Evolutionary conservation across 2,797 vertebrate species (phyloP).

Genomic region (Eulemur albifrons): DNA sequence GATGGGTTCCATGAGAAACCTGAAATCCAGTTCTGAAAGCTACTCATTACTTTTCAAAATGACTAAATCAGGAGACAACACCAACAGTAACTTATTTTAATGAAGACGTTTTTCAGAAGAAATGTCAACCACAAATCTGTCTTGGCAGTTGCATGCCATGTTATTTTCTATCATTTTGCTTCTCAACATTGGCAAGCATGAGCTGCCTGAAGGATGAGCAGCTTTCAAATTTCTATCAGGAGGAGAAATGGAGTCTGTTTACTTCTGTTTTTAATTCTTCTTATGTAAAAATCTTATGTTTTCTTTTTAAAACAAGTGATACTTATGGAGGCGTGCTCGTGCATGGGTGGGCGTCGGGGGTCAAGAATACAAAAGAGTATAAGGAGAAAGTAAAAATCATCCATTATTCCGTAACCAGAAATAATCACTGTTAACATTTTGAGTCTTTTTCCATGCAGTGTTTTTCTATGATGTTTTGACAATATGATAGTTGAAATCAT

Average conservation of each 20-base stretch:
- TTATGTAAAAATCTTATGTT: conserved; percentile 45
- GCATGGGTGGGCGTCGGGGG: background rate
- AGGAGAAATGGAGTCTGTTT: conserved; percentile 47
- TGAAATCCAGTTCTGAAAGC: conserved; percentile 55
- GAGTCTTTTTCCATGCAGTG: background rate
- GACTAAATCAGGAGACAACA: conserved; percentile 47
- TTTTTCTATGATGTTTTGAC: conserved; percentile 45
- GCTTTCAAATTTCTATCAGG: conserved; percentile 53
- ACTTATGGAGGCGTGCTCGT: background rate
- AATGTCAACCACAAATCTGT: conserved; percentile 69
- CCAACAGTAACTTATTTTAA: conserved; percentile 72
- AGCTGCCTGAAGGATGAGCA: conserved; percentile 54
- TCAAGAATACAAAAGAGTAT: background rate
- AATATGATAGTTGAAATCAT: conserved; percentile 2
- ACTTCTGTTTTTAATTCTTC: conserved; percentile 54
- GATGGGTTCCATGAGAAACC: conserved; percentile 20
- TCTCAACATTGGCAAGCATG: conserved; percentile 11
- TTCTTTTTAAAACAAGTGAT: conserved; percentile 33
- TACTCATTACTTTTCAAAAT: conserved; percentile 60
- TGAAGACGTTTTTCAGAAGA: conserved; percentile 40
- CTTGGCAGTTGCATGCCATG: conserved; percentile 42
- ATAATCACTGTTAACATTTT: conserved; percentile 46
- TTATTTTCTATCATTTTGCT: conserved; percentile 66
- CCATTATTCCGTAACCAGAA: conserved; percentile 17
- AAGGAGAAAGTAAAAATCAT: conserved; percentile 14